These are phyloP conservation scores for Neosalanx taihuensis DNA, from an alignment of 2,797 vertebrate genomes.

Conservation along the genomic window DNA sequence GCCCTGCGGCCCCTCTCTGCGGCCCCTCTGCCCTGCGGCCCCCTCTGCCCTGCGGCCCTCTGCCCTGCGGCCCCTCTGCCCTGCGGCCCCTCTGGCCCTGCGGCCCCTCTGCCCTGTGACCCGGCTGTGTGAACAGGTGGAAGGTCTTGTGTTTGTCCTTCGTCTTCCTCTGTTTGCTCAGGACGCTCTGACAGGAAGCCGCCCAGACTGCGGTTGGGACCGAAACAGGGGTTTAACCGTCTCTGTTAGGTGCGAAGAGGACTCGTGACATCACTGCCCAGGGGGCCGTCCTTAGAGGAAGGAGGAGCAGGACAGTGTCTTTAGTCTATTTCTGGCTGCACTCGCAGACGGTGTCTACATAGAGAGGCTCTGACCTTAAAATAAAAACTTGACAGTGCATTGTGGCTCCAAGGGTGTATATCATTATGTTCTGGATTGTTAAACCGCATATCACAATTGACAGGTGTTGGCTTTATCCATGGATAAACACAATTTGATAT, in stretches of 20 bases:
- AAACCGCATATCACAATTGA: background rate
- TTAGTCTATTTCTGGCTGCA: slow-evolving; percentile 6
- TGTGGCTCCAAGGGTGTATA: background rate
- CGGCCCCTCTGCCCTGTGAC: slow-evolving; percentile 31
- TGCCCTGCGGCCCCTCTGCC: too few species aligned
- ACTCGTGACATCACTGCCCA: slow-evolving; percentile 63
- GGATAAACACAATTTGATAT: background rate
- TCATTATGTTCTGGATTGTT: background rate
- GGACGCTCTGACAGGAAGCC: slow-evolving; percentile 72
- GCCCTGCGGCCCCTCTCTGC: too few species aligned
- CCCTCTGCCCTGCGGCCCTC: too few species aligned
- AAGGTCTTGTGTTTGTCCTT: slow-evolving; percentile 56
- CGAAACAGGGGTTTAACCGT: slow-evolving; percentile 50
- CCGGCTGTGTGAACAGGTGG: slow-evolving; percentile 64
- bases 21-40: background rate
- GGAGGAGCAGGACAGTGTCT: slow-evolving; percentile 38
- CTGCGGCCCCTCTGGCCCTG: background rate
- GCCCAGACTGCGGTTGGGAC: slow-evolving; percentile 61
- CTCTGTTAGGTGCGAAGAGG: slow-evolving; percentile 65
- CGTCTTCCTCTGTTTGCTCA: slow-evolving; percentile 64
- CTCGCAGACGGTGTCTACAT: slow-evolving; percentile 8
- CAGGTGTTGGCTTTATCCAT: background rate
- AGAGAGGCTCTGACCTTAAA: slow-evolving; percentile 29
- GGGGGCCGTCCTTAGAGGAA: slow-evolving; percentile 37
- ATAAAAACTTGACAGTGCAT: background rate